These are phyloP conservation scores for Phaethornis superciliosus DNA, from an alignment of 2,113 vertebrate species.

Conservation along the genomic window DNA sequence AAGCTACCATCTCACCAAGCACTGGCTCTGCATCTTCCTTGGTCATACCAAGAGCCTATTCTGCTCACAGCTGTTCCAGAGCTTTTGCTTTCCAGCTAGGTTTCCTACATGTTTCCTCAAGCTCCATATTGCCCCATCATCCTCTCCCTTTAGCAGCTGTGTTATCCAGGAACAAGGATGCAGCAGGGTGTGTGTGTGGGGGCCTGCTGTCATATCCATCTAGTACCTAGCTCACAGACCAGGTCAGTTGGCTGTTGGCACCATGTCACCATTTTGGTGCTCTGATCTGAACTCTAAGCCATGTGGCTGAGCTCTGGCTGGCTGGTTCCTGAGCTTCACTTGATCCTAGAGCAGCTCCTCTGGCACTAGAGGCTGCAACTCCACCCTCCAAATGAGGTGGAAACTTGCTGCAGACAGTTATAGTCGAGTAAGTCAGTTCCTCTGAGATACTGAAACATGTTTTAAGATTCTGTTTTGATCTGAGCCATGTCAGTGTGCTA, in stretches of 20 bases:
- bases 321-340: not conserved
- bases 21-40: not conserved
- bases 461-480: constrained; percentile 14
- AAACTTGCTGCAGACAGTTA: not conserved
- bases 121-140: not conserved
- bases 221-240: not conserved
- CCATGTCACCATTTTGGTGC: not conserved
- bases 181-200: not conserved
- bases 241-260: not conserved
- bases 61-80: not conserved
- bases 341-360: not conserved
- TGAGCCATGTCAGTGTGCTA: not conserved
- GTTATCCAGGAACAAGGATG: not conserved
- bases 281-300: not conserved
- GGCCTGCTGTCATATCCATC: not conserved
- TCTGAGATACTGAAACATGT: not conserved
- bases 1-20: not conserved
- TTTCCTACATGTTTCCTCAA: not conserved
- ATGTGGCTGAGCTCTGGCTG: not conserved
- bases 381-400: not conserved
- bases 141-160: not conserved
- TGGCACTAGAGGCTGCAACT: not conserved
- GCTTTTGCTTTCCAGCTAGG: not conserved
- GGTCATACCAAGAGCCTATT: not conserved
- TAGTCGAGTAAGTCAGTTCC: not conserved